Evolutionary conservation across 2,888 invertebrate species (phyloP).

Genomic region (Horisme vitalbata): DNA sequence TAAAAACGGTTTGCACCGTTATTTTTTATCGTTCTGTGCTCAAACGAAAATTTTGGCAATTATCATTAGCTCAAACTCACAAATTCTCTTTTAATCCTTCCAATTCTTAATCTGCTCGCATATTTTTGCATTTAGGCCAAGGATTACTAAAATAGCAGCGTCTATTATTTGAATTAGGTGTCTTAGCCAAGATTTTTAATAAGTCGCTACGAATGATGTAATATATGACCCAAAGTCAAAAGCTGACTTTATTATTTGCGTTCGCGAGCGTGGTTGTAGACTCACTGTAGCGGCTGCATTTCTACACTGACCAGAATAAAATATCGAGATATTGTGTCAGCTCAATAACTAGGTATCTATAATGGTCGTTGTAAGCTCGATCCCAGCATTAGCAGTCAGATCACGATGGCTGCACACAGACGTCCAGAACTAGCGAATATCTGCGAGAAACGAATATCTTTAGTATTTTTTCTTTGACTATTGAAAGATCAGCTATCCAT

Average conservation of each 20-base stretch:
- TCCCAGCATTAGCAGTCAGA: conserved; percentile 51
- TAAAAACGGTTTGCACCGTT: conserved; percentile 21
- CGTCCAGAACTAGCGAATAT: conserved; percentile 48
- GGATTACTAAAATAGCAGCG: too few species aligned
- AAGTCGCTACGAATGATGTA: too few species aligned
- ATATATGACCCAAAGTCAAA: too few species aligned
- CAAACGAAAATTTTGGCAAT: conserved; percentile 49
- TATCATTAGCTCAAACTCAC: conserved; percentile 49
- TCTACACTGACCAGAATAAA: too few species aligned
- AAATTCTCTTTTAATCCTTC: conserved; percentile 48
- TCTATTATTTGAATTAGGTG: too few species aligned
- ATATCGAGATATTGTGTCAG: too few species aligned
- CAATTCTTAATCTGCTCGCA: conserved; percentile 40
- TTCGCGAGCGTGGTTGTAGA: too few species aligned
- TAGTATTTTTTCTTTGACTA: background rate
- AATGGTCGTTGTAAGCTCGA: background rate
- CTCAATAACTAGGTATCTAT: too few species aligned
- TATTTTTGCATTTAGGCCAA: conserved; percentile 24
- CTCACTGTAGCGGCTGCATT: too few species aligned
- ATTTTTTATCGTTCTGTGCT: conserved; percentile 33
- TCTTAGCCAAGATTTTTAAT: too few species aligned
- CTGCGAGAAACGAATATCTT: conserved; percentile 4
- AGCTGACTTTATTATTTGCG: too few species aligned
- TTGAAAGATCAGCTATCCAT: too few species aligned
- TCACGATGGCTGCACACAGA: conserved; percentile 50